phyloP scores from a whole-genome alignment of 2,113 vertebrate species.

The Pristiophorus japonicus region DNA sequence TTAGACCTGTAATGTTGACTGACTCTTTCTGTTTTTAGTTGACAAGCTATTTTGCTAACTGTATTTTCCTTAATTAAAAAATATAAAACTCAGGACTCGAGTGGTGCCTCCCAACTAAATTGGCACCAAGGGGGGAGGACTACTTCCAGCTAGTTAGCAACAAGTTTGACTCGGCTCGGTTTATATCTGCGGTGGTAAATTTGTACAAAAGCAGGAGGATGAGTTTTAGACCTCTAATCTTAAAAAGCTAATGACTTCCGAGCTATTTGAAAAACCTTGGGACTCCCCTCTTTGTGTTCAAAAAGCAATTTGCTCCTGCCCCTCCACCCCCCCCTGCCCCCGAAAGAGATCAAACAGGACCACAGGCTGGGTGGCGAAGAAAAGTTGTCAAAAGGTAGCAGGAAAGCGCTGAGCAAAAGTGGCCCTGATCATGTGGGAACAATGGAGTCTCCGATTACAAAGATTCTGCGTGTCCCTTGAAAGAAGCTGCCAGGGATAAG shows the following conservation, averaged over 20 bases:
- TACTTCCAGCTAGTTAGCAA: neutral
- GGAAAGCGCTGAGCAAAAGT: neutral
- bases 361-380: conserved; percentile 1
- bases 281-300: neutral
- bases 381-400: neutral
- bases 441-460: neutral
- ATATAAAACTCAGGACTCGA: neutral
- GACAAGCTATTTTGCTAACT: neutral
- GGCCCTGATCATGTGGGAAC: neutral
- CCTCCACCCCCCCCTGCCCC: neutral
- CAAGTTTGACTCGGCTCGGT: neutral
- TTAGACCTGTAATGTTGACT: neutral
- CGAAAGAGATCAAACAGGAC: neutral
- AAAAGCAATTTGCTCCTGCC: neutral
- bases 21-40: neutral
- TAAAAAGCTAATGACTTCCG: neutral
- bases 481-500: neutral
- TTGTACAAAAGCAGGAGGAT: neutral
- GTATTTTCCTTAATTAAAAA: neutral
- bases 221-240: neutral
- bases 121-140: neutral
- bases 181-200: neutral
- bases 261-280: neutral
- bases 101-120: neutral
- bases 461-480: neutral